Percentiles rank a stretch among this genome's conserved stretches.
These are phyloP conservation scores for Glomeris marginata DNA, from an alignment of 2,888 invertebrate species.

Conservation along the genomic window DNA sequence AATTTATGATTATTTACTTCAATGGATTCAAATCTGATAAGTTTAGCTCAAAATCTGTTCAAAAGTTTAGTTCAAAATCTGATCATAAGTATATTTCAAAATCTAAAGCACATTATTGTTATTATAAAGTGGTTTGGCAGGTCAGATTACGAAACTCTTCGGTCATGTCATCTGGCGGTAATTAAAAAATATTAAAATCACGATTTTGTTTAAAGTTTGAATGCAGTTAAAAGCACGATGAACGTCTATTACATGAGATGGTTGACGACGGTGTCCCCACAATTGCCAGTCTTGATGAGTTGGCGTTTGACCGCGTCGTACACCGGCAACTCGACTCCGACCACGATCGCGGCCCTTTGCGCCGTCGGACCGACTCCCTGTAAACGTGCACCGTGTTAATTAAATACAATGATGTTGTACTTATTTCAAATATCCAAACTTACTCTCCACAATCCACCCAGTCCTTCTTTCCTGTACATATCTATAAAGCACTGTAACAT, in stretches of 20 bases:
- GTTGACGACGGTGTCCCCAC: constrained; percentile 67
- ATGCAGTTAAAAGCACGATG: too few species aligned
- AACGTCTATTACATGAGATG: constrained; percentile 81
- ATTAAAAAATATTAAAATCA: too few species aligned
- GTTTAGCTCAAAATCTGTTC: too few species aligned
- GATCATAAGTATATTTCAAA: too few species aligned
- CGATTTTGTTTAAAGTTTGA: too few species aligned
- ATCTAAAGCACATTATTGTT: too few species aligned
- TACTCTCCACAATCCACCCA: constrained; percentile 73
- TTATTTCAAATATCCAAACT: constrained; percentile 19
- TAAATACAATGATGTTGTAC: not conserved
- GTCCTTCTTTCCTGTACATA: constrained; percentile 68
- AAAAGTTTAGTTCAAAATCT: too few species aligned
- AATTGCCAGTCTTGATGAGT: constrained; percentile 34
- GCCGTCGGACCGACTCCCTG: constrained; percentile 84
- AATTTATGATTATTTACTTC: too few species aligned
- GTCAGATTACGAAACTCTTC: too few species aligned
- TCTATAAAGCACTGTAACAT: constrained; percentile 64
- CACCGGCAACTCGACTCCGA: constrained; percentile 83
- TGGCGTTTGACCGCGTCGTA: constrained; percentile 75
- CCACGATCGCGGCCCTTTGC: constrained; percentile 82
- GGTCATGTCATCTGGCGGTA: too few species aligned
- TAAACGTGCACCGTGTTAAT: constrained; percentile 19
- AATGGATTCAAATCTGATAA: too few species aligned
- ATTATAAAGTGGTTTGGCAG: too few species aligned